Evolutionary conservation across 2,797 vertebrate species (phyloP).

Genomic region (Mus minutoides): DNA sequence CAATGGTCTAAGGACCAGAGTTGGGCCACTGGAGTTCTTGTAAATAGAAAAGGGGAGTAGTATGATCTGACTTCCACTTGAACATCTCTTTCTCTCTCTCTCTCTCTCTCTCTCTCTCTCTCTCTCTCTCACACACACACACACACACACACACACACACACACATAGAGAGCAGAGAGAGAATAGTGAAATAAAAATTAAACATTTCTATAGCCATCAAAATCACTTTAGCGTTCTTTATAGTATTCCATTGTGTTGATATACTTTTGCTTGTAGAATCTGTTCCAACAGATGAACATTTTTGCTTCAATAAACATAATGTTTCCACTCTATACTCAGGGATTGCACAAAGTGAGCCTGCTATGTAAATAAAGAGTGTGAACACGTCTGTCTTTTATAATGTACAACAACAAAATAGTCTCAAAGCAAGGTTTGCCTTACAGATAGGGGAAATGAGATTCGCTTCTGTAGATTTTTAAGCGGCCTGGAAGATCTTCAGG

Average conservation of each 20-base stretch:
- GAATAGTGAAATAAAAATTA: background rate
- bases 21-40: background rate
- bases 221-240: background rate
- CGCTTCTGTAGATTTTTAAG: background rate
- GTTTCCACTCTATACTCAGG: background rate
- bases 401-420: background rate
- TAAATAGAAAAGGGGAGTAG: background rate
- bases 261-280: background rate
- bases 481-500: background rate
- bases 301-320: background rate
- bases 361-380: background rate
- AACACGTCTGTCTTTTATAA: background rate
- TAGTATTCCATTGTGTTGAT: background rate
- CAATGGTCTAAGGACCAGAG: background rate
- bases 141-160: no score
- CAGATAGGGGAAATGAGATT: background rate
- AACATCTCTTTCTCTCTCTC: background rate
- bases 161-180: no score
- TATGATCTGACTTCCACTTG: background rate
- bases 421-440: background rate
- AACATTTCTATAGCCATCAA: background rate
- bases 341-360: background rate
- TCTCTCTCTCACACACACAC: background rate
- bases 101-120: background rate
- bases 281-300: background rate